A percentile compares a stretch with the other conserved stretches of the same genome.
phyloP scores from a whole-genome alignment of 2,797 vertebrate genomes.

The Echiichthys vipera region DNA sequence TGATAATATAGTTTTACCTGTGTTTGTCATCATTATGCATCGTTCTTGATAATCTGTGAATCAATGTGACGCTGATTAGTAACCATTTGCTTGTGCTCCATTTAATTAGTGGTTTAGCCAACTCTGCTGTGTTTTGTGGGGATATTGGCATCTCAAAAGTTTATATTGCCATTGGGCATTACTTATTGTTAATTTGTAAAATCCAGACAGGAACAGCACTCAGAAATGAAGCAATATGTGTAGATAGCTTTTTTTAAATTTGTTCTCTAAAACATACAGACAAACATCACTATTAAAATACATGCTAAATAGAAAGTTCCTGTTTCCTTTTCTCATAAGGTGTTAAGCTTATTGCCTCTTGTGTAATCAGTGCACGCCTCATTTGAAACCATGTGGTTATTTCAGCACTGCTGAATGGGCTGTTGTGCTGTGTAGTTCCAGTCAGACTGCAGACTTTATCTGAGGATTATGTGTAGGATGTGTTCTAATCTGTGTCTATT shows the following conservation, averaged over 20 bases:
- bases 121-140: conserved; percentile 6
- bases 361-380: conserved; percentile 6
- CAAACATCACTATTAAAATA: conserved; percentile 19
- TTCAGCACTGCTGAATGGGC: conserved; percentile 7
- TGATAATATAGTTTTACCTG: not conserved
- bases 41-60: not conserved
- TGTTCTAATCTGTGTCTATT: not conserved
- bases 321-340: conserved; percentile 17
- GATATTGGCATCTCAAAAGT: conserved; percentile 1
- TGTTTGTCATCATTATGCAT: not conserved
- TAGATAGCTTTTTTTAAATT: not conserved
- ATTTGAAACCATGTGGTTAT: conserved; percentile 7
- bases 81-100: conserved; percentile 3
- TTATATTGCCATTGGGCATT: no score
- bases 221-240: not conserved
- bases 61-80: not conserved
- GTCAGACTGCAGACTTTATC: conserved; percentile 17
- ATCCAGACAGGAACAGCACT: not conserved
- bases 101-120: not conserved
- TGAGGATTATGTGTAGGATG: conserved; percentile 14
- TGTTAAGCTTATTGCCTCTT: not conserved
- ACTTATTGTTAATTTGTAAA: no score
- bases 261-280: not conserved
- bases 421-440: conserved; percentile 8
- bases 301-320: conserved; percentile 25